phyloP scores from a whole-genome alignment of 2,113 vertebrate genomes.

The Stegostoma tigrinum region DNA sequence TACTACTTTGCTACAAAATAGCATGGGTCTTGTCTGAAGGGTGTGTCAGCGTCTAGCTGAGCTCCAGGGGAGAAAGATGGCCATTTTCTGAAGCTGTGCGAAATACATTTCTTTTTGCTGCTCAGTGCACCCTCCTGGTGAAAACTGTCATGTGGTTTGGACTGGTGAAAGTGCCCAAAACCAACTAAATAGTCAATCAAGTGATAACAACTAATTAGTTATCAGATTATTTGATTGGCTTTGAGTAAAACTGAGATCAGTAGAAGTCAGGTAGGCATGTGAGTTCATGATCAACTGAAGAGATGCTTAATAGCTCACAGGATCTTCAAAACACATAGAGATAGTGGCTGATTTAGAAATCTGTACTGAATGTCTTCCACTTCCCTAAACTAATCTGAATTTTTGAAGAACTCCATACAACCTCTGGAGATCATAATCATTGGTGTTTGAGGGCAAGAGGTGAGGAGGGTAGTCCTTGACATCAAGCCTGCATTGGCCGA shows the following conservation, averaged over 20 bases:
- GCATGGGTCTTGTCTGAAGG: too few species aligned
- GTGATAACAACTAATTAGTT: not conserved
- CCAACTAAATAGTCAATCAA: not conserved
- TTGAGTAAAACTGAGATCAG: not conserved
- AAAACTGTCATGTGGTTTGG: not conserved
- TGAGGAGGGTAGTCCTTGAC: too few species aligned
- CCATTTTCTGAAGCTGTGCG: not conserved
- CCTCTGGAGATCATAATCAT: too few species aligned
- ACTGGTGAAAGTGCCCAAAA: not conserved
- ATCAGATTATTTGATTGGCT: not conserved
- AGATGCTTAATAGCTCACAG: not conserved
- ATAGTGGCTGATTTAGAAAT: too few species aligned
- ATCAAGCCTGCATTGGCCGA: too few species aligned
- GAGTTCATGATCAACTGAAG: not conserved
- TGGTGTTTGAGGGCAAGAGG: too few species aligned
- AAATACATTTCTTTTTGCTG: not conserved
- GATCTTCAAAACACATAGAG: not conserved
- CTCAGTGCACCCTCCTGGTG: not conserved
- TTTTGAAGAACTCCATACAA: too few species aligned
- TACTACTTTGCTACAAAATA: too few species aligned
- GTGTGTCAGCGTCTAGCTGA: too few species aligned
- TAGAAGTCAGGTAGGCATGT: not conserved
- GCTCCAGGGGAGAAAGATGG: not conserved
- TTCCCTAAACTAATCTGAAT: too few species aligned
- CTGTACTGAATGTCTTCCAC: too few species aligned